phyloP scores from a whole-genome alignment of 2,113 vertebrate species.

The Odontesthes bonariensis region DNA sequence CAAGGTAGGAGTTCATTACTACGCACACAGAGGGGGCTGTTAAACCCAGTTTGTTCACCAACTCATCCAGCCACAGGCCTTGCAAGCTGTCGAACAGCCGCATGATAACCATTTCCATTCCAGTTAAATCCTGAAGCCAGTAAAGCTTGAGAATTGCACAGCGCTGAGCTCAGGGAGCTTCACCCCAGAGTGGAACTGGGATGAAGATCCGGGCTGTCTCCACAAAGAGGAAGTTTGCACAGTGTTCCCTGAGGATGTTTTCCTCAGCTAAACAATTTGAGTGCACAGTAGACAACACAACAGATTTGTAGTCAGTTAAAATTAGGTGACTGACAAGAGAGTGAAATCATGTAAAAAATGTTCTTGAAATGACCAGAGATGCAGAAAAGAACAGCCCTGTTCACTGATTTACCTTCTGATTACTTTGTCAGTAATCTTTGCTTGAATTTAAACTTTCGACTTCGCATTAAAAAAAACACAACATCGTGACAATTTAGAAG shows the following conservation, averaged over 20 bases:
- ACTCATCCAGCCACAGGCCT: slow-evolving; percentile 33
- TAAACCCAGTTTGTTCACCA: slow-evolving; percentile 53
- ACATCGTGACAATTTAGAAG: not conserved
- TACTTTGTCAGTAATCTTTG: not conserved
- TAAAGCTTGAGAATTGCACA: slow-evolving; percentile 48
- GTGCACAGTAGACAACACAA: slow-evolving; percentile 12
- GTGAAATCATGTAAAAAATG: not conserved
- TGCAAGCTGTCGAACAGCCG: slow-evolving; percentile 49
- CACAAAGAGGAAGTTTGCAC: slow-evolving; percentile 43
- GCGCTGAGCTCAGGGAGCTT: slow-evolving; percentile 38
- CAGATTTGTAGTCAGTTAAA: slow-evolving; percentile 8
- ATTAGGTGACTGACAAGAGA: not conserved
- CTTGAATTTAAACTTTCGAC: not conserved
- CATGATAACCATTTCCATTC: slow-evolving; percentile 63
- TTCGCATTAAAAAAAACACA: not conserved
- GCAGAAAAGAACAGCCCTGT: not conserved
- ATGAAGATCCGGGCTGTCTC: slow-evolving; percentile 42
- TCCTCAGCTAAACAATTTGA: not conserved
- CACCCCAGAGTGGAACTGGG: slow-evolving; percentile 27
- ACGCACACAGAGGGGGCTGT: slow-evolving; percentile 46
- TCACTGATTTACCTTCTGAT: not conserved
- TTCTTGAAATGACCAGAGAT: not conserved
- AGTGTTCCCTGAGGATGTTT: slow-evolving; percentile 39
- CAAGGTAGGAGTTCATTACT: slow-evolving; percentile 75
- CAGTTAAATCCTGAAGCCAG: slow-evolving; percentile 56